Percentiles rank a stretch among this genome's conserved stretches.
These are phyloP conservation scores for Gymnarchus niloticus DNA, from an alignment of 2,113 vertebrate species.

Conservation along the genomic window DNA sequence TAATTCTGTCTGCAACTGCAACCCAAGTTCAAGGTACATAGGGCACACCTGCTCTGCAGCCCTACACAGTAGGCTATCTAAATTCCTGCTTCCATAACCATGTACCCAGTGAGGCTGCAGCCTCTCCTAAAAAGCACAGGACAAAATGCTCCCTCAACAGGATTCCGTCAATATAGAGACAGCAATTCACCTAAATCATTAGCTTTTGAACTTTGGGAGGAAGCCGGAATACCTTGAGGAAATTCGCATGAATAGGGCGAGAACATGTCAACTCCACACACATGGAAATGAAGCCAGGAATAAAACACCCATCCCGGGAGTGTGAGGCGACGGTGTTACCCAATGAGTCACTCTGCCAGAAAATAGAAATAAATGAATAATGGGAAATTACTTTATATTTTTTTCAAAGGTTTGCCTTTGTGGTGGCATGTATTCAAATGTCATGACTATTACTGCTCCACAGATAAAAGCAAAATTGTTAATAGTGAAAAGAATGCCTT, in stretches of 20 bases:
- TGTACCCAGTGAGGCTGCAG: neutral
- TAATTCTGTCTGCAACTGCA: slow-evolving; percentile 1
- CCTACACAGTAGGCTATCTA: neutral
- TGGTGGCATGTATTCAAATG: neutral
- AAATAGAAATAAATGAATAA: neutral
- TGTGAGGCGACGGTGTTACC: neutral
- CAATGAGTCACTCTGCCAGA: neutral
- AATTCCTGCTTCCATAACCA: neutral
- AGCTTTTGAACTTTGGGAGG: neutral
- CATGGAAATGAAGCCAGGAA: neutral
- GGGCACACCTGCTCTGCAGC: neutral
- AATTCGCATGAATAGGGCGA: neutral
- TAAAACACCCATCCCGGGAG: neutral
- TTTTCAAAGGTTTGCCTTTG: neutral
- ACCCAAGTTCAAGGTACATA: neutral
- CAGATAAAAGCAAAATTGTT: too few species aligned
- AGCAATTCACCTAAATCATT: neutral
- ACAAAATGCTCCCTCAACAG: neutral
- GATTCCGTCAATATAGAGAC: neutral
- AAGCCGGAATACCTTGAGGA: neutral
- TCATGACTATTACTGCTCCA: neutral
- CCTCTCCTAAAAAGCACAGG: neutral
- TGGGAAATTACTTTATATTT: neutral
- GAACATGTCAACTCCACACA: neutral
- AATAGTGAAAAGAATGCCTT: too few species aligned